A percentile compares a stretch with the other conserved stretches of the same genome.
Evolutionary conservation across 2,888 invertebrate species (phyloP).

Genomic region (Andrena fulva): DNA sequence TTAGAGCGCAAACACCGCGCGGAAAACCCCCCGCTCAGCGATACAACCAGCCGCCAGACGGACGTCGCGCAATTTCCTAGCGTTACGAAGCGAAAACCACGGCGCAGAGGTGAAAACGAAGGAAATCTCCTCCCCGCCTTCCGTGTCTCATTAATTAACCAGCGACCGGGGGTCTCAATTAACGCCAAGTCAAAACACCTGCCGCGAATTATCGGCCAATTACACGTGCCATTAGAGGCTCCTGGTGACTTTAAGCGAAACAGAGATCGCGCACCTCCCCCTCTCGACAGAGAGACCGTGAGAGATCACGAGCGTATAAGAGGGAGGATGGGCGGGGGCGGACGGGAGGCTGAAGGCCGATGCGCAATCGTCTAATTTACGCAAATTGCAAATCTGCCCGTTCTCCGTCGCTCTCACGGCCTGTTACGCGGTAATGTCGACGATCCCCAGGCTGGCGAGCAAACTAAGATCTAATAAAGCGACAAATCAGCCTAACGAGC

Average conservation of each 20-base stretch:
- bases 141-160: constrained; percentile 58
- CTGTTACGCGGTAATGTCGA: constrained; percentile 68
- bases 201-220: constrained; percentile 81
- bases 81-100: not conserved
- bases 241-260: constrained; percentile 37
- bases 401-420: constrained; percentile 53
- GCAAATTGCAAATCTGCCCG: constrained; percentile 77
- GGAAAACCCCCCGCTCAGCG: no score
- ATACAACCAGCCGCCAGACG: no score
- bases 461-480: constrained; percentile 85
- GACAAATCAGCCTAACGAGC: constrained; percentile 83
- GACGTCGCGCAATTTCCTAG: not conserved
- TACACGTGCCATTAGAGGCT: constrained; percentile 80
- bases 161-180: constrained; percentile 53
- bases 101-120: not conserved
- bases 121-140: constrained; percentile 12
- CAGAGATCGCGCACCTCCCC: constrained; percentile 26
- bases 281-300: constrained; percentile 1
- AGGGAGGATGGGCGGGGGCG: not conserved
- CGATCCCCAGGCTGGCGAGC: constrained; percentile 65
- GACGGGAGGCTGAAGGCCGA: constrained; percentile 30
- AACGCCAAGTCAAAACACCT: constrained; percentile 68
- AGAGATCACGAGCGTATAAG: not conserved
- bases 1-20: no score
- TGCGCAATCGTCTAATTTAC: constrained; percentile 81